Conservation (phyloP, 2,888 invertebrate genomes). For the Magallana nippona region DNA sequence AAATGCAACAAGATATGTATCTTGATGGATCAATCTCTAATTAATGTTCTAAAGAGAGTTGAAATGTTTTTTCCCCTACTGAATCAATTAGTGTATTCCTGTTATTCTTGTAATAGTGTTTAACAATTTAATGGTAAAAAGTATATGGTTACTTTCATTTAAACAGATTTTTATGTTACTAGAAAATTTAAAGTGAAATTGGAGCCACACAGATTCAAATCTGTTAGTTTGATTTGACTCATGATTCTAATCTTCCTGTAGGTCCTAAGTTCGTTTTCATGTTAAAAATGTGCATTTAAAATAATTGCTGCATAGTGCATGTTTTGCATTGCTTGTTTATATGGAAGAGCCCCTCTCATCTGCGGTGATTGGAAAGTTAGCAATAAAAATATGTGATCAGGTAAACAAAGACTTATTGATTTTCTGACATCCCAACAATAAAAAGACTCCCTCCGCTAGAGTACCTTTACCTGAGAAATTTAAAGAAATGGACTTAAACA, state of each 20-base stretch:
- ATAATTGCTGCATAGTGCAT: neutral
- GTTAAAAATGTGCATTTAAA: neutral
- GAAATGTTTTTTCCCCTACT: too few species aligned
- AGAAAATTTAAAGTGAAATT: too few species aligned
- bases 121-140: too few species aligned
- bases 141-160: neutral
- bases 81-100: too few species aligned
- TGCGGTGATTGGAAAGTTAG: constrained; percentile 29
- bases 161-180: neutral
- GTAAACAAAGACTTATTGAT: constrained; percentile 23
- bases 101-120: too few species aligned
- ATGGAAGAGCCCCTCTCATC: constrained; percentile 3
- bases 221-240: neutral
- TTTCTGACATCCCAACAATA: constrained; percentile 5
- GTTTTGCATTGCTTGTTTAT: constrained; percentile 29
- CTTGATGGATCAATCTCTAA: too few species aligned
- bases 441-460: neutral
- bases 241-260: constrained; percentile 14
- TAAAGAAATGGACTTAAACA: constrained; percentile 4
- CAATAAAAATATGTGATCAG: constrained; percentile 25
- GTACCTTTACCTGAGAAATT: constrained; percentile 32
- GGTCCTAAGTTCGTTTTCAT: neutral
- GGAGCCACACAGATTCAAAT: too few species aligned
- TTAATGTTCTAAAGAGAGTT: too few species aligned
- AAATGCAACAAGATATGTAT: too few species aligned